Evolutionary conservation across 2,797 vertebrate species (phyloP).

Genomic region (Morus bassanus): DNA sequence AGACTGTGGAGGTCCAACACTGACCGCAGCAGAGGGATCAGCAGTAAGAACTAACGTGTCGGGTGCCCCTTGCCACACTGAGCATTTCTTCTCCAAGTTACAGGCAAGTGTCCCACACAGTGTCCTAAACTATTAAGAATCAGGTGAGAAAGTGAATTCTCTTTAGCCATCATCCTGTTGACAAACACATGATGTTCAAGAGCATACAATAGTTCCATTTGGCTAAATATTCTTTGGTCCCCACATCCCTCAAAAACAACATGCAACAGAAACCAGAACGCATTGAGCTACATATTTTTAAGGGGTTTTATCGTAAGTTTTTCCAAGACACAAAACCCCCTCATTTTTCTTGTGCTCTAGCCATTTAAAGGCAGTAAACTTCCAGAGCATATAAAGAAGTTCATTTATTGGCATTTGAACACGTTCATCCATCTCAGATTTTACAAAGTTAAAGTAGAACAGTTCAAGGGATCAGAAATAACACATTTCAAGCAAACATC

Average conservation of each 20-base stretch:
- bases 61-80: too few relatives aligned
- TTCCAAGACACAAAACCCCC: not conserved
- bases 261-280: not conserved
- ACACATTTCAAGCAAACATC: not conserved
- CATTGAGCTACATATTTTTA: not conserved
- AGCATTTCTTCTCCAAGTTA: not conserved
- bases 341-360: not conserved
- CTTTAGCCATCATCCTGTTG: too few relatives aligned
- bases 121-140: not conserved
- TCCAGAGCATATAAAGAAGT: not conserved
- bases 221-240: not conserved
- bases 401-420: not conserved
- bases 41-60: not conserved
- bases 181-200: too few relatives aligned
- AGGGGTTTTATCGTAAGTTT: not conserved
- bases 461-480: not conserved
- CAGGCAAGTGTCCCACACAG: not conserved
- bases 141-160: not conserved
- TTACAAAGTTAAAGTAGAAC: not conserved
- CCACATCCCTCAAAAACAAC: not conserved
- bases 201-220: not conserved
- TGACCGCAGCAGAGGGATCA: not conserved
- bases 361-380: too few relatives aligned
- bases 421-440: not conserved
- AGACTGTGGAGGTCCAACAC: not conserved